Evolutionary conservation across 23 tunicate genomes (phyloP).

Genomic region (Styela clava): DNA sequence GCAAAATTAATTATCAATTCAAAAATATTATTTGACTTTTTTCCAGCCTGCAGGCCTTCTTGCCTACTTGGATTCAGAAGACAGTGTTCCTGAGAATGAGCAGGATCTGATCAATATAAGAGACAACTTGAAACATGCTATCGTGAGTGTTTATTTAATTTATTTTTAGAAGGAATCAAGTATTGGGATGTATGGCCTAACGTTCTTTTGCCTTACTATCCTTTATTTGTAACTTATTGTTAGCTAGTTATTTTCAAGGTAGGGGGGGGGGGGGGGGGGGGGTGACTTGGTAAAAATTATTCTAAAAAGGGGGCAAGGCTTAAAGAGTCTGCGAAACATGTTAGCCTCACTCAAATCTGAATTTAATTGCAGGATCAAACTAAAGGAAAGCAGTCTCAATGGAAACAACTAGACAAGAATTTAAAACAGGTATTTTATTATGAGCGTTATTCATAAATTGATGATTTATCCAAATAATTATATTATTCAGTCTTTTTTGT

Average conservation of each 20-base stretch:
- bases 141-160: constrained; percentile 49
- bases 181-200: not conserved
- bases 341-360: too few species aligned
- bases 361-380: constrained; percentile 92
- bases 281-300: too few species aligned
- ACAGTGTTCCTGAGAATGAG: constrained; percentile 79
- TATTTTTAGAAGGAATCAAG: not conserved
- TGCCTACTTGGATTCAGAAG: constrained; percentile 74
- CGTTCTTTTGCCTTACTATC: not conserved
- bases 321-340: too few species aligned
- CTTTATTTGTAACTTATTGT: too few species aligned
- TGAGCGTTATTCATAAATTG: too few species aligned
- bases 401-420: constrained; percentile 76
- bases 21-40: not conserved
- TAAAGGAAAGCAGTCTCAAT: constrained; percentile 40
- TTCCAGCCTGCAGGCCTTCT: constrained; percentile 91
- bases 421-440: constrained; percentile 74
- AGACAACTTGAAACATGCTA: constrained; percentile 92
- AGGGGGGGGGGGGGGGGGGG: too few species aligned
- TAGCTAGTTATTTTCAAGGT: too few species aligned
- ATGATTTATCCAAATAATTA: too few species aligned
- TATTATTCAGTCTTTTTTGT: too few species aligned
- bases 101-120: constrained; percentile 69
- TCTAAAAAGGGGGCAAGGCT: too few species aligned
- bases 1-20: too few species aligned